Base-by-base conservation (phyloP, 2,888 invertebrate species). In the Shargacucullia verbasci region DNA sequence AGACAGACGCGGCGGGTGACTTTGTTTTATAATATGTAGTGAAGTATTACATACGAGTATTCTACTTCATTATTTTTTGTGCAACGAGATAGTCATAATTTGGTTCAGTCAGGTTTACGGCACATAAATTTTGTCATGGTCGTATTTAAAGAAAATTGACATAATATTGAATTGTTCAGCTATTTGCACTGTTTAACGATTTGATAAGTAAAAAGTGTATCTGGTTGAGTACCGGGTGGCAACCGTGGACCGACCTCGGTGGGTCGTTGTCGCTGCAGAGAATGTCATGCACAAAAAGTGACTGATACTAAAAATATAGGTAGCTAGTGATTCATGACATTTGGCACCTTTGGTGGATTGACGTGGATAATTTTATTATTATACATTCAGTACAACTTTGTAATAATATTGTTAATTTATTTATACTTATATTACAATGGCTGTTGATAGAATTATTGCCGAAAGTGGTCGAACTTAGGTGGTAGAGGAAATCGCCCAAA, bases 191-290 rank as follows among this genome's bases (percentile, higher is more conserved):
- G 64, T 70, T 67, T 70, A 58, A 69, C 45, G 40, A 58, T 56
- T 64, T 43, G 41, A 38, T 59, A 40, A 31, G 34, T 61, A 86
- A 87, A 86, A 86, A 83, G 73, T 70, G 78, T 82, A 62, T 69
- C 65, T 72, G 73, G 78, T 80, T 52, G 59, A 71, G 62, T 84
- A 83, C 88, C 86, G 85, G 85, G 82, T 86, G 79, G 81, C 54
- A 83, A 83, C 81, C n/a, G n/a, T 45, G 45, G 57, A 39, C 25
- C 74, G 83, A 82, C 91, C 92, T 91, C 80, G 88, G 9, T 14
- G 70, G 92, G 91, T 92, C 90, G 84, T 88, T 92, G 89, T 64
- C 89, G 81, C 70, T 66, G 54, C 38, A 60, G 84, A 83, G 86
- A 91, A 90, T 89, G 91, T 88, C 85, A n/a, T n/a, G 64, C 66